Percentiles rank a stretch among this genome's conserved stretches.
These are phyloP conservation scores for Argopecten irradians DNA, from an alignment of 1,140 invertebrate species.

Conservation along the genomic window DNA sequence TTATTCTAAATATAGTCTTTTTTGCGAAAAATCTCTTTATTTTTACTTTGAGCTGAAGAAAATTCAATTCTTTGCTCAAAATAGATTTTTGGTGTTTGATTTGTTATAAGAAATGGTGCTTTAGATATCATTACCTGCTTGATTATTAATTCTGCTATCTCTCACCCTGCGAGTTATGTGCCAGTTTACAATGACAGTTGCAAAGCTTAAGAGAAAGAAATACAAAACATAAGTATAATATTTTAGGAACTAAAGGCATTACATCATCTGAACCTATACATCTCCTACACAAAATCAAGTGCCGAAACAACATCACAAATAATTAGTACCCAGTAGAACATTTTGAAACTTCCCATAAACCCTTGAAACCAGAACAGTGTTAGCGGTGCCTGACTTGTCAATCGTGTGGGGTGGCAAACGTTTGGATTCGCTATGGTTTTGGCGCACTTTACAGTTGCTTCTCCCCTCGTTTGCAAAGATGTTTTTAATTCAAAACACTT, in stretches of 20 bases:
- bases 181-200: too few relatives aligned
- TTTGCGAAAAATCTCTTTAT: not conserved
- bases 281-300: not conserved
- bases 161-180: too few relatives aligned
- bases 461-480: not conserved
- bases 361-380: not conserved
- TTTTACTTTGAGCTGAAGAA: not conserved
- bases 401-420: not conserved
- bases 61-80: not conserved
- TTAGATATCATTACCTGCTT: not conserved
- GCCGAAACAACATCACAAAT: not conserved
- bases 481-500: constrained; percentile 23
- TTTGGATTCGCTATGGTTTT: not conserved
- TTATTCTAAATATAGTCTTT: not conserved
- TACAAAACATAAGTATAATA: too few relatives aligned
- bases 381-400: not conserved
- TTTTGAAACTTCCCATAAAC: not conserved
- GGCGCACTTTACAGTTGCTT: not conserved
- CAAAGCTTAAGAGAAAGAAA: too few relatives aligned
- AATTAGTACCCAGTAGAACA: not conserved
- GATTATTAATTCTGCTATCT: too few relatives aligned
- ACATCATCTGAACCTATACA: too few relatives aligned
- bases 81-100: not conserved
- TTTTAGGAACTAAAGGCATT: too few relatives aligned
- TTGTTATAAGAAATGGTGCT: not conserved